Evolutionary conservation across 2,888 invertebrate genomes (phyloP), one percentile per base, ranked within the genome.

Genomic region (Plagodis pulveraria): DNA sequence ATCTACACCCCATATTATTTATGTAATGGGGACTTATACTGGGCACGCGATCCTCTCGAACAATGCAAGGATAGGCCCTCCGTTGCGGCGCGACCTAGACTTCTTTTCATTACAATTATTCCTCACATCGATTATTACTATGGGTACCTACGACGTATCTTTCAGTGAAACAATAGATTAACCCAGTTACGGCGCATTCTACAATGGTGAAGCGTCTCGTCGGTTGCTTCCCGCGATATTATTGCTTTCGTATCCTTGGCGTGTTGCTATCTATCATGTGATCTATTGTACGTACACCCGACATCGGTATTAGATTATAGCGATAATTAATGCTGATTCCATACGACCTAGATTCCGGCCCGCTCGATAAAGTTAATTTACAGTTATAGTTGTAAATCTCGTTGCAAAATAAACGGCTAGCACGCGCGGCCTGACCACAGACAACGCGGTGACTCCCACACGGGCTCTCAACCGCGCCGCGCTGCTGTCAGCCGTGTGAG

Each of bases 281-380:
- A 91, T 91, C 91, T 91, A 91, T 91, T 91, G 91, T 91, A 86
- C 84, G 81, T 80, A 82, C 79, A 83, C 77, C 83, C 89, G 84
- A 87, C 88, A 87, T 88, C 87, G 89, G 85, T 87, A 86, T 86
- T 81, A 91, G 91, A 91, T 91, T 91, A 89, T 83, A 89, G 84
- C 87, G 88, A 91, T 91, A 91, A 91, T 91, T 91, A 91, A 91
- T 91, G 91, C 89, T 91, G 91, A 92, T 91, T 91, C 90, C 92
- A 91, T 91, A 91, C 91, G 91, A 91, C 91, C 91, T 89, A 91
- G 86, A 86, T 91, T 87, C 84, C 83, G 86, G 82, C 81, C 81
- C 81, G 87, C 84, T 89, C 88, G 91, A 89, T 89, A 89, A 89
- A 91, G 85, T 89, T 90, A 91, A 91, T 91, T 90, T 90, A 91